These are phyloP conservation scores for Sebastes reedi DNA, from an alignment of 2,797 vertebrate genomes.

Conservation along the genomic window DNA sequence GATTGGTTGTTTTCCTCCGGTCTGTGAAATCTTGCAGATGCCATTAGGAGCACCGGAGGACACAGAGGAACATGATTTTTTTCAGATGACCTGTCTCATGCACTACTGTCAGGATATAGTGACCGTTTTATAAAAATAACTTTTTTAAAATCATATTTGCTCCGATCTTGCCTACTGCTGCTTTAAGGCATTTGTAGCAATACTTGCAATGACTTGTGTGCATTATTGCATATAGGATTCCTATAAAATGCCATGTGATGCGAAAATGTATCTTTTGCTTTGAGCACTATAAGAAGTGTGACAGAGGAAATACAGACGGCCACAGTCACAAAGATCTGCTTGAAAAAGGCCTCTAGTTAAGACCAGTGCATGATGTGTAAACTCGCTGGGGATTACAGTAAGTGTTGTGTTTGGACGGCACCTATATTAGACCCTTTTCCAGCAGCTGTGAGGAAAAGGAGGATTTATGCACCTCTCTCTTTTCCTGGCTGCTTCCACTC, in stretches of 20 bases:
- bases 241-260: neutral
- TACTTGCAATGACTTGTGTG: neutral
- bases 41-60: too few species aligned
- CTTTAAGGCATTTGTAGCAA: neutral
- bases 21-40: too few species aligned
- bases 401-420: slow-evolving; percentile 58
- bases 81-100: too few species aligned
- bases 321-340: neutral
- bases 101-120: too few species aligned
- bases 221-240: neutral
- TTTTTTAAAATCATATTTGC: too few species aligned
- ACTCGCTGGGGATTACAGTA: slow-evolving; percentile 43
- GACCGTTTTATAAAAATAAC: too few species aligned
- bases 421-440: slow-evolving; percentile 46
- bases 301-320: neutral
- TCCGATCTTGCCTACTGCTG: too few species aligned
- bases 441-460: slow-evolving; percentile 40
- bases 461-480: slow-evolving; percentile 46
- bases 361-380: slow-evolving; percentile 31
- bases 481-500: slow-evolving; percentile 35
- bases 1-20: too few species aligned
- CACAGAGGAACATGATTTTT: too few species aligned
- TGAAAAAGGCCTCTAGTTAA: slow-evolving; percentile 10
- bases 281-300: neutral
- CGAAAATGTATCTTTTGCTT: neutral